Percentiles rank a stretch among this genome's conserved stretches.
phyloP scores from a whole-genome alignment of 2,888 invertebrate genomes.

The Mimachlamys varia region DNA sequence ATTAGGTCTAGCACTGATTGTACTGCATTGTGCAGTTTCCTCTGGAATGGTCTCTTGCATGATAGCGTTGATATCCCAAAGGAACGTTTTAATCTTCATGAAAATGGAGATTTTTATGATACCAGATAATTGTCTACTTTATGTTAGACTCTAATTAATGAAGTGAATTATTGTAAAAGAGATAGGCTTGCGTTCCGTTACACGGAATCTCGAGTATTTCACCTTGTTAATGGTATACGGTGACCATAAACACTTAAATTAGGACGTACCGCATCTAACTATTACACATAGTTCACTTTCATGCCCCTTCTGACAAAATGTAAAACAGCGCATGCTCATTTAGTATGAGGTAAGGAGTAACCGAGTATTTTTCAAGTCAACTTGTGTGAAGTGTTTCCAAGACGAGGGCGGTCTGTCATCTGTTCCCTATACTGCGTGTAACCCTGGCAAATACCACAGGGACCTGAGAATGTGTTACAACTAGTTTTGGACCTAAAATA shows the following conservation, averaged over 20 bases:
- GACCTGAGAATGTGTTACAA: no score
- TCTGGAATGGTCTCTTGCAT: not conserved
- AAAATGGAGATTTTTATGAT: conserved; percentile 2
- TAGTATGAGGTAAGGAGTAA: no score
- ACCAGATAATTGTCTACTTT: not conserved
- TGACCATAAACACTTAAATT: not conserved
- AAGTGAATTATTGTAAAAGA: not conserved
- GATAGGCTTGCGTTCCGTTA: not conserved
- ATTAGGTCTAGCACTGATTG: not conserved
- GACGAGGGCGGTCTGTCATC: no score
- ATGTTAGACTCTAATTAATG: not conserved
- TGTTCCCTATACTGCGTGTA: no score
- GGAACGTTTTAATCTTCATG: not conserved
- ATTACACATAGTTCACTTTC: not conserved
- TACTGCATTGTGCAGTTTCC: not conserved
- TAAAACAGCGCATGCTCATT: not conserved
- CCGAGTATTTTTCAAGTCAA: no score
- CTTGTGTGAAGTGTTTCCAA: no score
- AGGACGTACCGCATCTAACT: not conserved
- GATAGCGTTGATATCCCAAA: not conserved
- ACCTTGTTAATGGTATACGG: not conserved
- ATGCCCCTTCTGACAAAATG: not conserved
- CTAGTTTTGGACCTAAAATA: no score
- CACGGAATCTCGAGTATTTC: conserved; percentile 10
- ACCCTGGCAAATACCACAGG: no score